These are phyloP conservation scores for Diplolepis rosae DNA, from an alignment of 2,888 invertebrate genomes.

Conservation along the genomic window DNA sequence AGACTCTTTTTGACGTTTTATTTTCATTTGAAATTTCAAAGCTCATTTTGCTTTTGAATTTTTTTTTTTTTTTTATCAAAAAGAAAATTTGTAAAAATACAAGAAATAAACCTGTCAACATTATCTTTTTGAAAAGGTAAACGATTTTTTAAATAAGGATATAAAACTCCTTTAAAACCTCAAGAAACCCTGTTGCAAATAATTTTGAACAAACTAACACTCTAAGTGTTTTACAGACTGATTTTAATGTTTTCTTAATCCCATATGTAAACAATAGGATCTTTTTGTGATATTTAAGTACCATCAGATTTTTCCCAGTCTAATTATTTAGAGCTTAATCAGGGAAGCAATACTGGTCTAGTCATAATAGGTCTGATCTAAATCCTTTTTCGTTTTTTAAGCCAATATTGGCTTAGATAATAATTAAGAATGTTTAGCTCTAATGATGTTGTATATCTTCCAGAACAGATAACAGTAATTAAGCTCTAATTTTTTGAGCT, in stretches of 20 bases:
- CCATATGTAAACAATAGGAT: slow-evolving; percentile 1
- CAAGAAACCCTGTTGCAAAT: too few relatives aligned
- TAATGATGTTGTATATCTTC: slow-evolving; percentile 16
- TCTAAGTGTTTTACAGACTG: background rate
- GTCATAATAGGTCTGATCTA: slow-evolving; percentile 25
- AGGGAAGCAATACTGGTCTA: slow-evolving; percentile 15
- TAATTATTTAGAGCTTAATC: background rate
- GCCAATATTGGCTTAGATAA: background rate
- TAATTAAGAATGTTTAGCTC: slow-evolving; percentile 10
- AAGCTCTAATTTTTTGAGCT: slow-evolving; percentile 8
- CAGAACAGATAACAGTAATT: slow-evolving; percentile 15
- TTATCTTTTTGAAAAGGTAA: background rate
- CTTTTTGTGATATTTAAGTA: slow-evolving; percentile 24
- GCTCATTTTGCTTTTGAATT: background rate
- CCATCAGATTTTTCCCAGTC: background rate
- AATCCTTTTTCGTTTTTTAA: background rate
- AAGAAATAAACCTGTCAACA: background rate
- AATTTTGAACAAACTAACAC: background rate
- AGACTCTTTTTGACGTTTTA: background rate
- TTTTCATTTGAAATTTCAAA: background rate
- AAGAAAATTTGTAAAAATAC: background rate
- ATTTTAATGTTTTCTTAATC: background rate
- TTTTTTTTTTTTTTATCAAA: background rate
- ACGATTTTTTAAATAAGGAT: background rate
- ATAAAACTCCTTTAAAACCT: too few relatives aligned